Evolutionary conservation across 2,113 vertebrate genomes (phyloP), one percentile per base, ranked within the genome.

Genomic region (Notothenia rossii): DNA sequence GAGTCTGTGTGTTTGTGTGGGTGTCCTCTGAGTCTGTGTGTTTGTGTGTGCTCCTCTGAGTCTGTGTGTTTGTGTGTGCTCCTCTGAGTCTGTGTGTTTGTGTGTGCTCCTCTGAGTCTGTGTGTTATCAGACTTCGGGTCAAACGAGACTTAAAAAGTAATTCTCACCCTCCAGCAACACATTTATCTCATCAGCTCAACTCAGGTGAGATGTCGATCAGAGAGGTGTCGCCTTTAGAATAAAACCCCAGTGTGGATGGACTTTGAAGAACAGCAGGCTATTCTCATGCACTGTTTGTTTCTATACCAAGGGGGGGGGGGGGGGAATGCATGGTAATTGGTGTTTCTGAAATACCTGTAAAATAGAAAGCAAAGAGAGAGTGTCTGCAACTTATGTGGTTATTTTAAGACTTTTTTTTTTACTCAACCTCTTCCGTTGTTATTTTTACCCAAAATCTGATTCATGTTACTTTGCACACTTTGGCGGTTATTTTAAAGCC

Each of bases 171-270:
- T 60, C 3, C 2, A 56, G 48, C 61, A 13, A 2, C 5, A 55
- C n/a, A 33, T 60, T 10, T 59, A 59, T 62, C 61, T 56, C 15
- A 36, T 43, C n/a, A 0, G 7, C n/a, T 43, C 64, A 8, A 7
- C 54, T 54, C 81, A 81, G 72, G 61, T 86, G 71, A 79, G 74
- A 80, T 2, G 60, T 68, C 74, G 67, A 13, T 63, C 72, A 51
- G 6, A 10, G 36, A 55, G 54, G 36, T 40, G 36, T 40, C 36
- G 7, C 6, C 36, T 40, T 9, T 17, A 15, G 7, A 36, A 55
- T 13, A 10, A 15, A 50, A 40, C 12, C 61, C 60, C 59, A 67
- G 65, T 65, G 10, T 40, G 68, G 43, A 64, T 33, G 7, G 17
- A 7, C 63, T 73, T 46, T 72, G 33, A 74, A 77, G 50, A 15